phyloP scores from a whole-genome alignment of 2,113 vertebrate species.

The Triplophysa tibetana region DNA sequence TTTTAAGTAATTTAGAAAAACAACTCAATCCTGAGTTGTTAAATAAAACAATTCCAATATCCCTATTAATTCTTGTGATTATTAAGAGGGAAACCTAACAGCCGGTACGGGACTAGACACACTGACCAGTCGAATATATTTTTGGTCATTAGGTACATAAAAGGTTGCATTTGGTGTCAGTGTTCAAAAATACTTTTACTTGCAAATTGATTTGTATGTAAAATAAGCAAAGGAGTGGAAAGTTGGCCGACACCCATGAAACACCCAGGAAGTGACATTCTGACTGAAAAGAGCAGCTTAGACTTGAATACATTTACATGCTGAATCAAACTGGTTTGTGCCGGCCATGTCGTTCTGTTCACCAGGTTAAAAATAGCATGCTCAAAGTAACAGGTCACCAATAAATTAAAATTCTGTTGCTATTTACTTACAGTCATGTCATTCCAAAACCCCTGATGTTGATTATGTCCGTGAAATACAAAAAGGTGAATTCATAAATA shows the following conservation, averaged over 20 bases:
- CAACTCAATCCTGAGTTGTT: too few species aligned
- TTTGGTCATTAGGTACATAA: conserved; percentile 24
- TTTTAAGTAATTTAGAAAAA: too few species aligned
- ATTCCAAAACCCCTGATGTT: too few species aligned
- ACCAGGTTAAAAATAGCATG: too few species aligned
- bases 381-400: neutral
- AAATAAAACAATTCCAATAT: too few species aligned
- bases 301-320: neutral
- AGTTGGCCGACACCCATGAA: conserved; percentile 4
- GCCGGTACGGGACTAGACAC: neutral
- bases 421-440: too few species aligned
- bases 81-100: too few species aligned
- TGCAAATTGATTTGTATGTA: conserved; percentile 67
- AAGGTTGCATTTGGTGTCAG: conserved; percentile 50
- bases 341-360: neutral
- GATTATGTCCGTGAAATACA: too few species aligned
- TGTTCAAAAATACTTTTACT: conserved; percentile 59
- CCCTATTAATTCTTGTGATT: too few species aligned
- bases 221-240: conserved; percentile 28
- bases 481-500: too few species aligned
- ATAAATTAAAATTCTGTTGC: neutral
- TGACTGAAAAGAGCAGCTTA: neutral
- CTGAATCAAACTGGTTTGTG: neutral
- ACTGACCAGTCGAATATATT: conserved; percentile 15
- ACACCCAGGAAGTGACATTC: neutral